Evolutionary conservation across 92 coral and sea anemone genomes (phyloP).

Genomic region (Porites lobata): DNA sequence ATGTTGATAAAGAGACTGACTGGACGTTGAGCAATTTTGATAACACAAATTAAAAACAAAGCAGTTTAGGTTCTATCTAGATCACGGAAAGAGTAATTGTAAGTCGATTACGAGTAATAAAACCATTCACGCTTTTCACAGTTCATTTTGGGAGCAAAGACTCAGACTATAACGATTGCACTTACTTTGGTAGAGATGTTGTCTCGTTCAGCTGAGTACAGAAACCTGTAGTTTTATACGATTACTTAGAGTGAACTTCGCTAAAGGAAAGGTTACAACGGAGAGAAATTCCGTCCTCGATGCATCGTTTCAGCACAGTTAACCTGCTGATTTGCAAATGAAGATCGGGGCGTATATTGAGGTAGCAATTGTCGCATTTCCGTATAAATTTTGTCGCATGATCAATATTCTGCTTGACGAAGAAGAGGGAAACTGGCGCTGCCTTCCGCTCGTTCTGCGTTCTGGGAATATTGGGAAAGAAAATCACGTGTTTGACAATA

Average conservation of each 20-base stretch:
- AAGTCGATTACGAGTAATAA: too few relatives aligned
- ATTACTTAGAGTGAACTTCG: neutral
- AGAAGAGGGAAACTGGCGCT: neutral
- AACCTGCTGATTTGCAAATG: neutral
- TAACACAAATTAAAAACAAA: too few relatives aligned
- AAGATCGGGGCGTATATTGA: neutral
- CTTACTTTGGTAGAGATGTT: too few relatives aligned
- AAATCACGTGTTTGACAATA: neutral
- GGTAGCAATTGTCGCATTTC: neutral
- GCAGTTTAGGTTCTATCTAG: too few relatives aligned
- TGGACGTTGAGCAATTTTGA: too few relatives aligned
- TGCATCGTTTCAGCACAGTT: constrained; percentile 1
- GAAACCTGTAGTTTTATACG: neutral
- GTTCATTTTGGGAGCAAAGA: neutral
- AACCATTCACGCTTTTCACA: neutral
- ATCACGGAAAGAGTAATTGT: too few relatives aligned
- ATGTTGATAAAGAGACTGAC: too few relatives aligned
- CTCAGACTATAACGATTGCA: neutral
- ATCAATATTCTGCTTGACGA: neutral
- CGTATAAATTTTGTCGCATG: neutral
- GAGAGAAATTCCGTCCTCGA: neutral
- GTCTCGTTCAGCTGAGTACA: neutral
- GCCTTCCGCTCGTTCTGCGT: constrained; percentile 20
- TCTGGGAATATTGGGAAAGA: constrained; percentile 4
- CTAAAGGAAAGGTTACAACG: neutral